Conservation (phyloP, 1,140 invertebrate species). For the Stenopsyche tienmushanensis region DNA sequence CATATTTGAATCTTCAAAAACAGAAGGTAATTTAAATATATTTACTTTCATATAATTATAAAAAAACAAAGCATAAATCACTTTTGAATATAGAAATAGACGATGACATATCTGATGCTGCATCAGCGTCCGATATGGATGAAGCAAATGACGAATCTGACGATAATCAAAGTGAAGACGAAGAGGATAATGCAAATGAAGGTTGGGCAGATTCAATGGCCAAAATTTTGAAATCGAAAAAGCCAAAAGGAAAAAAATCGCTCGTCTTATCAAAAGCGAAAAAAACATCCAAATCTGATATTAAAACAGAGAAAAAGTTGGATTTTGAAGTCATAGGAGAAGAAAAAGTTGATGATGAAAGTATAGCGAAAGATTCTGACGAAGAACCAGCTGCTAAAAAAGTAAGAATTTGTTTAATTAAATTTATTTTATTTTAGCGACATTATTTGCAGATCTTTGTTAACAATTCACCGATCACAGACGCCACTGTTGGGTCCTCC, state of each 20-base stretch:
- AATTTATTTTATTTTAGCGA: not conserved
- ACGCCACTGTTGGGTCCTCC: too few species aligned
- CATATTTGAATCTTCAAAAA: too few species aligned
- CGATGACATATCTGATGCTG: too few species aligned
- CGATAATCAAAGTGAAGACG: not conserved
- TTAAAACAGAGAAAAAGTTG: slow-evolving; percentile 53
- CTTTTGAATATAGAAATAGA: too few species aligned
- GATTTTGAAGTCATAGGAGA: slow-evolving; percentile 57
- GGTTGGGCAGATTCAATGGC: slow-evolving; percentile 71
- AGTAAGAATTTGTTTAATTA: slow-evolving; percentile 23
- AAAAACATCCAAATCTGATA: slow-evolving; percentile 60
- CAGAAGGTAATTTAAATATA: too few species aligned
- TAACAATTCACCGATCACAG: too few species aligned
- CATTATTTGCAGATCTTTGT: slow-evolving; percentile 11
- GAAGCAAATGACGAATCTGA: too few species aligned
- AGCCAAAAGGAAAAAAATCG: slow-evolving; percentile 73
- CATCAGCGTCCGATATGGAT: too few species aligned
- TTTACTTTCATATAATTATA: too few species aligned
- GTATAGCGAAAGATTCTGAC: slow-evolving; percentile 40
- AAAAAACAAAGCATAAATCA: too few species aligned
- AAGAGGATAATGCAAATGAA: slow-evolving; percentile 46
- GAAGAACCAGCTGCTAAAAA: slow-evolving; percentile 35
- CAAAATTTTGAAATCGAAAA: slow-evolving; percentile 72
- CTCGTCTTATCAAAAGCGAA: slow-evolving; percentile 75
- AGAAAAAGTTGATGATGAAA: slow-evolving; percentile 49